Evolutionary conservation across 2,113 vertebrate species (phyloP), one percentile per base, ranked within the genome.

Genomic region (Mionectes macconnelli): DNA sequence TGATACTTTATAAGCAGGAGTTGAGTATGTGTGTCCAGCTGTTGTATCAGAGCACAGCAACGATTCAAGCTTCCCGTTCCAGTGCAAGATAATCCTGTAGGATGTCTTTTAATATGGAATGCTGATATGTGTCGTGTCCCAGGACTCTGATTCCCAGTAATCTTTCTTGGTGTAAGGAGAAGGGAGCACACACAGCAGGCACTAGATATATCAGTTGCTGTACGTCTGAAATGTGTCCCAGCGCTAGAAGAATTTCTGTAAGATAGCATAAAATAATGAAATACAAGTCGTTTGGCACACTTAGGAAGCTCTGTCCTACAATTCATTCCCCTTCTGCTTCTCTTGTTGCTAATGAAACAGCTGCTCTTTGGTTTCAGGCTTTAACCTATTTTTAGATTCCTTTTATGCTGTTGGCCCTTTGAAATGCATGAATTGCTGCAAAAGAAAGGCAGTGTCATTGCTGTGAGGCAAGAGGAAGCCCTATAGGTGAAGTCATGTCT

Each of bases 301-400:
- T 79, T 73, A 7, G 44, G 28, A 44, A 92, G 56, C 73, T 94
- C 56, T 90, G 62, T 67, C 82, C 91, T 85, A 69, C 89, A 77
- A 12, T 79, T 55, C 55, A 67, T 91, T 69, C 45, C 73, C 42
- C 55, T 80, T 64, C 85, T 69, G 23, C 78, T 80, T 77, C 78
- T 94, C 45, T 49, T n/a, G 28, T 80, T 85, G 90, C 81, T 95
- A 93, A 86, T 88, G 72, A 96, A 97, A 86, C 59, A 96, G 84
- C 75, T 91, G 92, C 87, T 84, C 75, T 91, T 94, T 66, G 64
- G 55, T 93, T 96, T 94, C 82, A 84, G 96, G 94, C 81, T 92
- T 81, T 79, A 84, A 84, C 63, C 63, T 94, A 96, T 96, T 94
- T 96, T 96, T 93, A 96, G 90, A 59, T 60, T 83, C 53, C 82